Percentiles rank a stretch among this genome's conserved stretches.
phyloP scores from a whole-genome alignment of 2,797 vertebrate genomes.

The Chrysocyon brachyurus region DNA sequence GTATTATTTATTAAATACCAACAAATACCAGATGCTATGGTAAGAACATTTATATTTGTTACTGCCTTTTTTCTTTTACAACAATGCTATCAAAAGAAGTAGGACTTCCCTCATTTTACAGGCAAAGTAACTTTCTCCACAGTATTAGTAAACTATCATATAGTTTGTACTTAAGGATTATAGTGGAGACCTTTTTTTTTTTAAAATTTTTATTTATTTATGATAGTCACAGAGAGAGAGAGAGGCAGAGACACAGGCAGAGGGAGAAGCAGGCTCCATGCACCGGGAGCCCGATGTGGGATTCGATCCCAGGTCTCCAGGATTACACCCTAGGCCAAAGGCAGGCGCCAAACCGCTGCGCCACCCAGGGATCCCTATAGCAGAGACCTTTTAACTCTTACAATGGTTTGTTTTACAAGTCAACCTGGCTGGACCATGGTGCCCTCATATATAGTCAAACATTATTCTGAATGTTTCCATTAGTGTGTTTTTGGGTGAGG shows the following conservation, averaged over 20 bases:
- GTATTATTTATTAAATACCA: not conserved
- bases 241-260: no score
- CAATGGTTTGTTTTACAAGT: not conserved
- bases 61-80: not conserved
- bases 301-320: no score
- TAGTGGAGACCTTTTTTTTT: no score
- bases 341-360: no score
- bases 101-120: not conserved
- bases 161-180: not conserved
- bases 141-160: not conserved
- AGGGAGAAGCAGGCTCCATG: no score
- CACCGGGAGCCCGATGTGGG: no score
- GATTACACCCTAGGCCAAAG: no score
- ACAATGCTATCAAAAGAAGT: not conserved
- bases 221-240: no score
- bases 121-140: not conserved
- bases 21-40: not conserved
- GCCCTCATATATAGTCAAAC: not conserved
- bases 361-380: not conserved
- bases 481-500: not conserved
- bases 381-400: not conserved
- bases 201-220: no score
- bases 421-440: not conserved
- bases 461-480: not conserved
- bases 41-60: not conserved